Percentiles rank a stretch among this genome's conserved stretches.
Evolutionary conservation across 1,140 invertebrate species (phyloP).

Genomic region (Sitobion miscanthi): DNA sequence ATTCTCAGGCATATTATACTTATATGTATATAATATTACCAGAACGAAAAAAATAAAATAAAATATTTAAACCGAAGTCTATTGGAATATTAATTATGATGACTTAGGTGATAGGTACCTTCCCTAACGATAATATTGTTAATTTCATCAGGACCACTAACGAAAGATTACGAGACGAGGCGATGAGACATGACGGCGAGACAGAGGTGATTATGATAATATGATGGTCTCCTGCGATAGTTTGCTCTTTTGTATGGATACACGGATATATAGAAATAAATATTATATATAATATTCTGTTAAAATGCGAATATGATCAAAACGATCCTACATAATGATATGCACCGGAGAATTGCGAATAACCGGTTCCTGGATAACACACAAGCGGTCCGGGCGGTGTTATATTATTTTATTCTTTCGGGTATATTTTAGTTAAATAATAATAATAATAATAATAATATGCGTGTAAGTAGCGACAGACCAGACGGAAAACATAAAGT

Average conservation of each 20-base stretch:
- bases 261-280: no score
- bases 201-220: no score
- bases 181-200: no score
- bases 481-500: neutral
- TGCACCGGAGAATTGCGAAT: neutral
- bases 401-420: neutral
- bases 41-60: neutral
- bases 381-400: neutral
- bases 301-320: slow-evolving; percentile 2
- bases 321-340: neutral
- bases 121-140: neutral
- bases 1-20: neutral
- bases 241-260: no score
- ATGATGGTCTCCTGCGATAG: no score
- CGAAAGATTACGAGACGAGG: neutral
- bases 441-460: neutral
- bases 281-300: neutral
- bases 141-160: neutral
- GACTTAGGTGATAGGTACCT: neutral
- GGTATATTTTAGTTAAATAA: neutral
- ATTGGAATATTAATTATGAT: neutral
- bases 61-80: neutral
- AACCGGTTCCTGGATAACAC: neutral
- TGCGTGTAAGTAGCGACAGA: neutral
- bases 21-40: no score